Conservation (phyloP, 2,888 invertebrate genomes). For the Bombyx huttoni region DNA sequence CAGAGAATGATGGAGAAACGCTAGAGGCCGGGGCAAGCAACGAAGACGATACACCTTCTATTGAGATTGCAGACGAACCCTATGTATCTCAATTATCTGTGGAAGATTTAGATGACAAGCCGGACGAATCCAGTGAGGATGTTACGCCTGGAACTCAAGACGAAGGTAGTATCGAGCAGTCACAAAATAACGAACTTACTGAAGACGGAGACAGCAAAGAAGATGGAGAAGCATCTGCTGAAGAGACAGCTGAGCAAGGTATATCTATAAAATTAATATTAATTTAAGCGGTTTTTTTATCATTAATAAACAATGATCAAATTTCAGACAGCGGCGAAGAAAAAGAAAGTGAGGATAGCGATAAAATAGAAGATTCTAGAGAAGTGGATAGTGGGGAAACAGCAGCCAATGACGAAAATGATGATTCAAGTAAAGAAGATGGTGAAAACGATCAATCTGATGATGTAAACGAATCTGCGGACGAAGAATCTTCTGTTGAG, state of each 20-base stretch:
- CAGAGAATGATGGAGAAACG: constrained; percentile 42
- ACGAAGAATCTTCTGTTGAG: constrained; percentile 20
- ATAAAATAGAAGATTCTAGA: constrained; percentile 16
- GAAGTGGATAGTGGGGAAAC: constrained; percentile 26
- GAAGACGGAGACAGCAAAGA: constrained; percentile 37
- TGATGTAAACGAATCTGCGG: constrained; percentile 16
- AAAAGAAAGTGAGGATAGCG: constrained; percentile 23
- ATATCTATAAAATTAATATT: constrained; percentile 1
- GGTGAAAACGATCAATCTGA: constrained; percentile 27
- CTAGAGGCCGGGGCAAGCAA: constrained; percentile 28
- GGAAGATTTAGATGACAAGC: constrained; percentile 49
- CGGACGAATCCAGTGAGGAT: constrained; percentile 49
- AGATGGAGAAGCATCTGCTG: constrained; percentile 53
- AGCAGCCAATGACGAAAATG: constrained; percentile 22
- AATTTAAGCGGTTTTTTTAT: background rate
- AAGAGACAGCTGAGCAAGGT: constrained; percentile 61
- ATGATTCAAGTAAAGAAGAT: constrained; percentile 29
- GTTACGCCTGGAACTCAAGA: constrained; percentile 26
- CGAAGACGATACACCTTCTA: constrained; percentile 45
- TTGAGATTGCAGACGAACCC: constrained; percentile 65
- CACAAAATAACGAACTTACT: constrained; percentile 29
- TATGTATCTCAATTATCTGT: constrained; percentile 57
- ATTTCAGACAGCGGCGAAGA: constrained; percentile 52
- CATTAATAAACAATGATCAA: background rate
- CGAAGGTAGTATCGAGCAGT: constrained; percentile 41